Percentiles rank a stretch among this genome's conserved stretches.
These are phyloP conservation scores for Sebastes fasciatus DNA, from an alignment of 2,113 vertebrate species.

Conservation along the genomic window DNA sequence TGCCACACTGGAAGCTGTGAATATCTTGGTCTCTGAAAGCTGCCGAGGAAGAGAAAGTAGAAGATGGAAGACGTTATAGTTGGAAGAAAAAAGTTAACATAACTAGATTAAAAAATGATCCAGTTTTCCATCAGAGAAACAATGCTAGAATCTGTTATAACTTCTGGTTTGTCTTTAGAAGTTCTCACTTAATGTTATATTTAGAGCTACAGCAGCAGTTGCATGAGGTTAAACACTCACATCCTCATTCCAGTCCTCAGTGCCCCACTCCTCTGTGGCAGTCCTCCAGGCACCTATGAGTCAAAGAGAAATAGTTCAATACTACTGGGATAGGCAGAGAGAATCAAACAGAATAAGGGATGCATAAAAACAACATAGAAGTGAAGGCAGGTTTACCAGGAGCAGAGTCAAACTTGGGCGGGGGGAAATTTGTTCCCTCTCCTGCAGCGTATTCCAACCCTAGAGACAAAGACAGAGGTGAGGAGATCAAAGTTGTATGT, in stretches of 20 bases:
- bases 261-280: constrained; percentile 96
- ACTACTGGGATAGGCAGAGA: constrained; percentile 66
- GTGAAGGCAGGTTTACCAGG: constrained; percentile 85
- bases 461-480: constrained; percentile 72
- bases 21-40: constrained; percentile 99
- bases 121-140: neutral
- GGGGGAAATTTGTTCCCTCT: constrained; percentile 94
- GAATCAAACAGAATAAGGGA: constrained; percentile 38
- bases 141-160: neutral
- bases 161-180: constrained; percentile 1
- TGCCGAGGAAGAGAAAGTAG: constrained; percentile 63
- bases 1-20: constrained; percentile 96
- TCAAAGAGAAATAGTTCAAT: constrained; percentile 64
- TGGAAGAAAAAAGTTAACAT: neutral
- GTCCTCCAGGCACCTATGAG: constrained; percentile 93
- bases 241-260: constrained; percentile 99
- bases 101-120: neutral
- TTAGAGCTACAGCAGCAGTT: constrained; percentile 13
- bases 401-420: constrained; percentile 93
- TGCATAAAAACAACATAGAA: constrained; percentile 16
- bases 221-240: constrained; percentile 83
- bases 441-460: constrained; percentile 94
- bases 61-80: neutral
- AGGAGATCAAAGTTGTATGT: constrained; percentile 27
- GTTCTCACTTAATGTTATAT: neutral